These are phyloP conservation scores for Scopus umbretta DNA, from an alignment of 2,113 vertebrate species.

Conservation along the genomic window DNA sequence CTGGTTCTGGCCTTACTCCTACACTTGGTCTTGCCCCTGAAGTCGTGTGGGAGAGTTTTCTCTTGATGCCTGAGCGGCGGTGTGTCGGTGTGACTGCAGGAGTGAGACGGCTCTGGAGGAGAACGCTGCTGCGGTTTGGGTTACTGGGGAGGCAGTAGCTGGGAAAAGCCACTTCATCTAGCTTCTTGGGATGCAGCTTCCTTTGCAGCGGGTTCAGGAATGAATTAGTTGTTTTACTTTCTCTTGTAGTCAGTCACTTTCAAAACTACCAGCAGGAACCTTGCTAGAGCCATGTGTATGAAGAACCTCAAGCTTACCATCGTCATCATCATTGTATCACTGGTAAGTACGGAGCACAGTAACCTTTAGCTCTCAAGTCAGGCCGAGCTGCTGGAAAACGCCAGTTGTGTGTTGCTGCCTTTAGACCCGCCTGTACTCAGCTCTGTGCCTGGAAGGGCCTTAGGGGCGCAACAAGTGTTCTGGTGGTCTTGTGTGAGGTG, in stretches of 20 bases:
- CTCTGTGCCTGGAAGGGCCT: not conserved
- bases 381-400: not conserved
- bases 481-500: not conserved
- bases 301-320: conserved; percentile 96
- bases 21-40: not conserved
- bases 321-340: conserved; percentile 80
- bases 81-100: not conserved
- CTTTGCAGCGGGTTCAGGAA: not conserved
- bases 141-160: not conserved
- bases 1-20: not conserved
- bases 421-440: rapidly evolving
- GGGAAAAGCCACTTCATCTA: not conserved
- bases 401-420: rapidly evolving
- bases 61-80: not conserved
- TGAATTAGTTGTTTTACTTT: not conserved
- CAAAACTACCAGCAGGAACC: conserved; percentile 97
- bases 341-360: conserved; percentile 75
- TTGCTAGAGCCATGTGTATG: conserved; percentile 97
- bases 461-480: not conserved
- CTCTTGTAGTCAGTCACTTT: conserved; percentile 90
- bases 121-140: not conserved
- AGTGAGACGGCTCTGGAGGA: not conserved
- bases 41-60: not conserved
- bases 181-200: not conserved
- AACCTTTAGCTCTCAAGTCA: not conserved